Base-by-base conservation (phyloP, 2,113 vertebrate genomes). In the Capreolus pygargus region DNA sequence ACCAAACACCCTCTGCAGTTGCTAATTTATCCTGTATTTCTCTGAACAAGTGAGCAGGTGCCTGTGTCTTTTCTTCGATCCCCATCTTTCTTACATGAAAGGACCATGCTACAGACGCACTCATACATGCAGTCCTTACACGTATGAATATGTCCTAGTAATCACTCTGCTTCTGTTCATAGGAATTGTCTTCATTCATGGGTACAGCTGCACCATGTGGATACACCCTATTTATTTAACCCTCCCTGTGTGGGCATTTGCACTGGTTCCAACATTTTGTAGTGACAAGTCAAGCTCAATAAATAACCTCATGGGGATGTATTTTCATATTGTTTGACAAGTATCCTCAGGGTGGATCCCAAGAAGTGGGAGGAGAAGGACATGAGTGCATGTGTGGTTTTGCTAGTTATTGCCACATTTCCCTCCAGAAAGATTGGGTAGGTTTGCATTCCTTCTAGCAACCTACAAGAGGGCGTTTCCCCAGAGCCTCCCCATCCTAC, bases 91-190 rank as follows among this genome's bases (percentile, higher is more conserved):
- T 61, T 19, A 67, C 47, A 2, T 6, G 11, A 6, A 43, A 36
- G 55, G 3, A n/a, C 4, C 45, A 30, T 10, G 27, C 57, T 33
- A 2, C 27, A 33, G 70, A 43, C n/a, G 36, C 8, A 0, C 28
- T 17, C 1, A 1, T 21, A 52, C 28, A 9, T 1, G 4, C n/a
- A 54, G 36, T 54, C 47, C 67, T 76, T 19, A 7, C 36, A 13
- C 0, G 1, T 21, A 25, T 21, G 7, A 4, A 45, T 0, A 6
- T 11, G 27, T 8, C 67, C 25, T 8, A 23, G 30, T 13, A 33
- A n/a, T 23, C 61, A 47, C 64, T 36, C 47, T 5, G 5, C 39
- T 10, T 45, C 23, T n/a, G 28, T 4, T 28, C 14, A 58, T 5
- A 45, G 52, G 28, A 7, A 14, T 6, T 3, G 0, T 33, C 87